phyloP scores from a whole-genome alignment of 1,140 invertebrate genomes.

The Musca vetustissima region DNA sequence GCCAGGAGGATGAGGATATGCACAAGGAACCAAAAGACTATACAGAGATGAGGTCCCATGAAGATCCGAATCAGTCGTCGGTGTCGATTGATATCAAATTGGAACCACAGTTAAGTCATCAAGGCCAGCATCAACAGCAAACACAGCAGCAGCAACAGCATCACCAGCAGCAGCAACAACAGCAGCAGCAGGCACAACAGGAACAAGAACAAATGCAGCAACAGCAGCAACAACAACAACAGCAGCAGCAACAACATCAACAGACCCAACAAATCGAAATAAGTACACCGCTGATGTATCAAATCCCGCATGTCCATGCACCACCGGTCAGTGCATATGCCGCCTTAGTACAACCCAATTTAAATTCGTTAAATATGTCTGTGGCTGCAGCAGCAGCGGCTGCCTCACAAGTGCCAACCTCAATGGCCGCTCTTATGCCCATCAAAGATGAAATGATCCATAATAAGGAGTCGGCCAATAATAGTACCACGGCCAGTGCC shows the following conservation, averaged over 20 bases:
- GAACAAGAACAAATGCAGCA: slow-evolving; percentile 25
- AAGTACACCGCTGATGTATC: slow-evolving; percentile 26
- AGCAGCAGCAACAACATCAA: slow-evolving; percentile 29
- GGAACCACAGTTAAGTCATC: slow-evolving; percentile 26
- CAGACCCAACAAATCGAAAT: slow-evolving; percentile 29
- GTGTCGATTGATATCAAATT: slow-evolving; percentile 30
- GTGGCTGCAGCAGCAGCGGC: slow-evolving; percentile 18
- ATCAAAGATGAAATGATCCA: slow-evolving; percentile 9
- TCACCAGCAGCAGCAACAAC: not conserved
- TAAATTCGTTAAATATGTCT: slow-evolving; percentile 18
- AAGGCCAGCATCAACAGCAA: slow-evolving; percentile 29
- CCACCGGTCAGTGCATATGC: slow-evolving; percentile 27
- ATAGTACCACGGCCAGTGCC: slow-evolving; percentile 50
- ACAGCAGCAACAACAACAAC: slow-evolving; percentile 20
- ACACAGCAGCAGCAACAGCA: slow-evolving; percentile 27
- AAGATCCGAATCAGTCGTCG: slow-evolving; percentile 15
- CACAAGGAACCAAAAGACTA: slow-evolving; percentile 30
- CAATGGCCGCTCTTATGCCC: slow-evolving; percentile 16
- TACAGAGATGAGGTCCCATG: slow-evolving; percentile 28
- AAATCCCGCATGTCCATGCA: slow-evolving; percentile 25
- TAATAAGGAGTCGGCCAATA: slow-evolving; percentile 39
- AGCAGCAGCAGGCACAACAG: slow-evolving; percentile 30
- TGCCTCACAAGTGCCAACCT: slow-evolving; percentile 19
- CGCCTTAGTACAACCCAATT: slow-evolving; percentile 11
- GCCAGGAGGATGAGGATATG: slow-evolving; percentile 23